Conservation (phyloP, 2,797 vertebrate species). For the Enoplosus armatus region DNA sequence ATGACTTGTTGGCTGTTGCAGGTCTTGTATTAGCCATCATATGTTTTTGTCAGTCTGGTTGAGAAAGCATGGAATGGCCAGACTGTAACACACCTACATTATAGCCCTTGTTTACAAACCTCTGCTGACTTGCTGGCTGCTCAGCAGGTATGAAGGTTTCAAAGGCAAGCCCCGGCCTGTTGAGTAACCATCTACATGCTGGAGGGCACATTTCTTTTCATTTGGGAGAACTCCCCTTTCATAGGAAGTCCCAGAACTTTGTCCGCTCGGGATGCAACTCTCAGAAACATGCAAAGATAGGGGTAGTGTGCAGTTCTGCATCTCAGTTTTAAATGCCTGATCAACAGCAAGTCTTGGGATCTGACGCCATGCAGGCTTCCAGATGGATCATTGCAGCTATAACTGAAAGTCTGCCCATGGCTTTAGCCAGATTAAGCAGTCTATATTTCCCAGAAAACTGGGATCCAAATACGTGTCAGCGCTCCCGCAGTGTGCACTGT, state of each 20-base stretch:
- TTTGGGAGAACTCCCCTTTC: background rate
- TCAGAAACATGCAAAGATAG: background rate
- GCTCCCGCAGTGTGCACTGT: slow-evolving; percentile 18
- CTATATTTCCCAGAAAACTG: background rate
- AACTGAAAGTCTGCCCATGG: slow-evolving; percentile 2
- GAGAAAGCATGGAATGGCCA: slow-evolving; percentile 47
- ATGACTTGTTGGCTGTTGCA: background rate
- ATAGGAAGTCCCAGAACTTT: background rate
- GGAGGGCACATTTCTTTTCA: slow-evolving; percentile 41
- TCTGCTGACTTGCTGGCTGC: slow-evolving; percentile 39
- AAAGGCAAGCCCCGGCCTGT: slow-evolving; percentile 63
- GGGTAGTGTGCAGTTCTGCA: background rate
- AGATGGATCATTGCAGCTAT: background rate
- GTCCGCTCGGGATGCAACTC: background rate
- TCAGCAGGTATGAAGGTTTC: slow-evolving; percentile 61
- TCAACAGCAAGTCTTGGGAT: background rate
- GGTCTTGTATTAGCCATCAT: background rate
- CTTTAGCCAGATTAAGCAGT: background rate
- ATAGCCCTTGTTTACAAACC: slow-evolving; percentile 48
- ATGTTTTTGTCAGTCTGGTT: slow-evolving; percentile 32
- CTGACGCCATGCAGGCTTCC: background rate
- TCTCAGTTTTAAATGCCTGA: slow-evolving; percentile 13
- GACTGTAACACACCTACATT: slow-evolving; percentile 37
- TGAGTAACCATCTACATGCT: slow-evolving; percentile 37
- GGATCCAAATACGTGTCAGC: slow-evolving; percentile 17